Base-by-base conservation (phyloP, 2,113 vertebrate genomes). In the Sciurus niger region DNA sequence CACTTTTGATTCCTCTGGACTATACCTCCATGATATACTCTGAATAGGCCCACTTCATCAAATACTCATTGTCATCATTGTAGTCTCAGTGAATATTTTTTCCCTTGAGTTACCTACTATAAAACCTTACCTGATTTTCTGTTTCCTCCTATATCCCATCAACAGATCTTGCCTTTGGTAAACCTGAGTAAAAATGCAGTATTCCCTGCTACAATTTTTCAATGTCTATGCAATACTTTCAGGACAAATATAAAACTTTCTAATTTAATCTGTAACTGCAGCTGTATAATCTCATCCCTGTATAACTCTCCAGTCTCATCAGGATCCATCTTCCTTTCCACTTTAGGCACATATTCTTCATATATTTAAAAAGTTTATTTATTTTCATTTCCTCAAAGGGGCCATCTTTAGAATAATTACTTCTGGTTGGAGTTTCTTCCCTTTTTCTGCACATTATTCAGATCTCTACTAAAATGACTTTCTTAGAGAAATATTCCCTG, bases 1-100 rank as follows among this genome's bases (percentile, higher is more conserved):
- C 37, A 4, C 17, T 87, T 86, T 87, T 70, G n/a, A 84, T 92
- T 87, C n/a, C 25, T 79, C 37, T 70, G 24, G 63, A 90, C 34
- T 80, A 6, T 77, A 82, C 40, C 40, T 83, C 53, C n/a, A 51
- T 65, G 34, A 63, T 84, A 60, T 65, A 72, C 6, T 77, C 67
- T 28, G 40, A 87, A 28, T 93, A 58, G 63, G 9, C 17, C 37
- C 83, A 20, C 11, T 72, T 85, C 48, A 84, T 84, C 53, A 78
- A 53, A 74, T 90, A 70, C 58, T 20, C 53, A 76, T 74, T 91
- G 20, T 51, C 30, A 78, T 95, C n/a, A 67, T 25, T 76, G 20
- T 93, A 67, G 13, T 78, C 65, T 79, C 51, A 87, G 48, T 65
- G 94, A 93, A 65, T 72, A n/a, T 65, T 92, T 93, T 89, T 46